A percentile compares a stretch with the other conserved stretches of the same genome.
phyloP scores from a whole-genome alignment of 2,888 invertebrate species.

The Catocala fraxini region DNA sequence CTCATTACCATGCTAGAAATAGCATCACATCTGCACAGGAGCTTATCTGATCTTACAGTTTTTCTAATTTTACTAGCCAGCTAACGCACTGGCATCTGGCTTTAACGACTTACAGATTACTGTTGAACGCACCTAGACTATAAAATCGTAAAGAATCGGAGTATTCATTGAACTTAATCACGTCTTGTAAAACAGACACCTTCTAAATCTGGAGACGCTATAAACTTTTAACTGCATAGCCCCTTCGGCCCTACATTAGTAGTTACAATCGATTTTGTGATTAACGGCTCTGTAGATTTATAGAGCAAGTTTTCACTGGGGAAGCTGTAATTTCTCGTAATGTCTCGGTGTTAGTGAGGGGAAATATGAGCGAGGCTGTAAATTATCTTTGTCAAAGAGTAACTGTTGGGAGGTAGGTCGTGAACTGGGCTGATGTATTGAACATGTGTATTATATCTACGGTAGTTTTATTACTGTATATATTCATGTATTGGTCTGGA shows the following conservation, averaged over 20 bases:
- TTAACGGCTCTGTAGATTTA: constrained; percentile 41
- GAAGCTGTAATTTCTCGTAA: constrained; percentile 30
- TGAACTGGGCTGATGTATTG: no score
- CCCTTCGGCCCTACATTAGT: constrained; percentile 21
- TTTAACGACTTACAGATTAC: constrained; percentile 48
- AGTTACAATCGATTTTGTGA: constrained; percentile 44
- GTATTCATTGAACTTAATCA: constrained; percentile 26
- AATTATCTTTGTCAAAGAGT: neutral
- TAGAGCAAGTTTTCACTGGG: constrained; percentile 22
- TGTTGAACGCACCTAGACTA: constrained; percentile 30
- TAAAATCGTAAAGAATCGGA: constrained; percentile 33
- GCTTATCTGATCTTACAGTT: constrained; percentile 14
- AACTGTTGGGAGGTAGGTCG: neutral
- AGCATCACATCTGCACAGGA: constrained; percentile 7
- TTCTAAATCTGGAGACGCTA: constrained; percentile 35
- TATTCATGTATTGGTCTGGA: no score
- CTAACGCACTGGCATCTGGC: constrained; percentile 30
- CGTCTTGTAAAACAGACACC: constrained; percentile 32
- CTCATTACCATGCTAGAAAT: constrained; percentile 2
- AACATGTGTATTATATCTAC: no score
- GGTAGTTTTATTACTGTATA: no score
- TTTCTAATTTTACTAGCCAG: constrained; percentile 43
- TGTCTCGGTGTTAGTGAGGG: constrained; percentile 1
- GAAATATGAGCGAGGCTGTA: neutral
- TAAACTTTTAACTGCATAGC: constrained; percentile 22